Conservation (phyloP, 2,797 vertebrate species). For the Limnodromus scolopaceus region DNA sequence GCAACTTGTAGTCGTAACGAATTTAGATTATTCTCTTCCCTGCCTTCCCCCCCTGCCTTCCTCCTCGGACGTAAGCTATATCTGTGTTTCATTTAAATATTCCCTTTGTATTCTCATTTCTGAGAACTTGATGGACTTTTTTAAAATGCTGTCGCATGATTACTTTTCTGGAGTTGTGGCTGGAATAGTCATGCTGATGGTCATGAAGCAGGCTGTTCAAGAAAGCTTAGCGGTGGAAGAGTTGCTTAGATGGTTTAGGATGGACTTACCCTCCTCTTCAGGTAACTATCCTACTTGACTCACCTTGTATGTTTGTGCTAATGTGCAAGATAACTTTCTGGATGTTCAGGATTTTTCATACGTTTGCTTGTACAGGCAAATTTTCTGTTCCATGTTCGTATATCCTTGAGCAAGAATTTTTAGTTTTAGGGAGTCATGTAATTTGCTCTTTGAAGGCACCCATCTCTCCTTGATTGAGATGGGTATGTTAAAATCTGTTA, state of each 20-base stretch:
- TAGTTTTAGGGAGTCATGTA: background rate
- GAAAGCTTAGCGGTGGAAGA: background rate
- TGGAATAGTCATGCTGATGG: background rate
- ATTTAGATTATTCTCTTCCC: background rate
- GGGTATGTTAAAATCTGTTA: background rate
- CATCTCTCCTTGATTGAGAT: background rate
- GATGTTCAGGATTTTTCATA: background rate
- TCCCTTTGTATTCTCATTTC: background rate
- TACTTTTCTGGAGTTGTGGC: background rate
- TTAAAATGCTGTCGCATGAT: background rate
- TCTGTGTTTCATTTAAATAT: background rate
- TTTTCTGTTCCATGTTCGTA: background rate
- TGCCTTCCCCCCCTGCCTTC: accelerated
- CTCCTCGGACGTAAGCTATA: background rate
- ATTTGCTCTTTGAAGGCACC: background rate
- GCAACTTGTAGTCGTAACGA: background rate
- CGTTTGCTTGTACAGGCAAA: background rate
- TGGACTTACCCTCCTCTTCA: background rate
- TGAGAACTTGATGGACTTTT: background rate
- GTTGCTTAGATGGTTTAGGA: background rate
- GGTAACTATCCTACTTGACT: background rate
- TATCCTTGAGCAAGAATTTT: background rate
- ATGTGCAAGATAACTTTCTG: background rate
- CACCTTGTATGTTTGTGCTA: background rate
- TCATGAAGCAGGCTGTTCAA: background rate